phyloP scores from a whole-genome alignment of 2,888 invertebrate genomes.

The Diadegma fenestrale region DNA sequence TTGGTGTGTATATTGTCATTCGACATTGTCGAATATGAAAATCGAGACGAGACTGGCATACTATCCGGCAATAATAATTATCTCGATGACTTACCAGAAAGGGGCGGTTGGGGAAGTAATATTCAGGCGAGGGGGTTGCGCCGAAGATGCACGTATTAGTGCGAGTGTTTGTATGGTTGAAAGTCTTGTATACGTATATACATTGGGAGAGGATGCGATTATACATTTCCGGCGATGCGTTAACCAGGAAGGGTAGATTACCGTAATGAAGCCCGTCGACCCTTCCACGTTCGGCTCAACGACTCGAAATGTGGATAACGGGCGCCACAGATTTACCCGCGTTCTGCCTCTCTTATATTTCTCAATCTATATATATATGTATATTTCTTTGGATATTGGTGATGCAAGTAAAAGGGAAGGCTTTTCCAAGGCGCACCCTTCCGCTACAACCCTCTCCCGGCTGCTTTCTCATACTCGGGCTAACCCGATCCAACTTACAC shows the following conservation, averaged over 20 bases:
- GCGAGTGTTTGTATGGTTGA: constrained; percentile 28
- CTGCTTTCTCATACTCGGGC: constrained; percentile 9
- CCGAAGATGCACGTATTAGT: constrained; percentile 23
- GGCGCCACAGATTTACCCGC: constrained; percentile 67
- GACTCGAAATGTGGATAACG: constrained; percentile 82
- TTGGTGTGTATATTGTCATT: neutral
- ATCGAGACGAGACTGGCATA: constrained; percentile 62
- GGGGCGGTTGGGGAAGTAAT: constrained; percentile 74
- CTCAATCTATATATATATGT: constrained; percentile 39
- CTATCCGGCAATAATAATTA: constrained; percentile 77
- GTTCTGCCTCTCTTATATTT: constrained; percentile 35
- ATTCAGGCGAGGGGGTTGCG: constrained; percentile 53
- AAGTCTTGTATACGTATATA: constrained; percentile 27
- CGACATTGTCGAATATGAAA: constrained; percentile 28
- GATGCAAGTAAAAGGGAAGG: constrained; percentile 38
- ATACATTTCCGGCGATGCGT: constrained; percentile 82
- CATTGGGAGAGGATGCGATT: constrained; percentile 76
- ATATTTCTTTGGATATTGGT: constrained; percentile 31
- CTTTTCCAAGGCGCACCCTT: constrained; percentile 55
- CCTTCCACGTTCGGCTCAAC: constrained; percentile 79
- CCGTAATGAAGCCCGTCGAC: constrained; percentile 80
- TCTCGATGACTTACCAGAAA: constrained; percentile 73
- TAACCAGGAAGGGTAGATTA: constrained; percentile 82
- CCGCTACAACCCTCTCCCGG: constrained; percentile 34
- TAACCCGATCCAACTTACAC: constrained; percentile 16